Percentiles rank a stretch among this genome's conserved stretches.
Conservation (phyloP, 2,888 invertebrate genomes). For the Xiphydria camelus region DNA sequence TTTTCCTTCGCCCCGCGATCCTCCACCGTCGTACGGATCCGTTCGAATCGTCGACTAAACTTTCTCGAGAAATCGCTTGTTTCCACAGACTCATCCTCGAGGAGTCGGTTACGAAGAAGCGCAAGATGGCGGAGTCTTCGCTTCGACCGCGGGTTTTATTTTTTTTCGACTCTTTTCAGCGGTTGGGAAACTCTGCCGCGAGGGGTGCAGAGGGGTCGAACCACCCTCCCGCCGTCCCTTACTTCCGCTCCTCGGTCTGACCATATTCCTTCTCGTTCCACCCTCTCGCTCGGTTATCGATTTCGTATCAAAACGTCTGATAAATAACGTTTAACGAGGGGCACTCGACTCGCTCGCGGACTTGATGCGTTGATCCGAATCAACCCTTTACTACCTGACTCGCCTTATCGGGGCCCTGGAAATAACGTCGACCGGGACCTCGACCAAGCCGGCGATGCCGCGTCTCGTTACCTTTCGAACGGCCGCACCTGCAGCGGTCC, state of each 20-base stretch:
- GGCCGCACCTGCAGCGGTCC: too few relatives aligned
- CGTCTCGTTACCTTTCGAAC: too few relatives aligned
- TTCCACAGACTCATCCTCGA: too few relatives aligned
- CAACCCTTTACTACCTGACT: slow-evolving; percentile 1
- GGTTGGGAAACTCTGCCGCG: slow-evolving; percentile 1
- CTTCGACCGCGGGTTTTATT: neutral
- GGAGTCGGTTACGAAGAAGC: neutral
- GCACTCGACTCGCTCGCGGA: neutral
- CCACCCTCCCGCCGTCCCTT: slow-evolving; percentile 1
- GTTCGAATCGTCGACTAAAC: too few relatives aligned
- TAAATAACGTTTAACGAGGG: slow-evolving; percentile 29
- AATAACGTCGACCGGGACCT: too few relatives aligned
- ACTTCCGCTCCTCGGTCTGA: slow-evolving; percentile 3
- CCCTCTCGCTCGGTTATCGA: slow-evolving; percentile 16
- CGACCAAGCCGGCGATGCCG: too few relatives aligned
- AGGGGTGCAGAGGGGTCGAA: neutral
- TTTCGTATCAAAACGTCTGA: slow-evolving; percentile 21
- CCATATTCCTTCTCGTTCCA: neutral
- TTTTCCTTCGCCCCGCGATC: too few relatives aligned
- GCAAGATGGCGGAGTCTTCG: too few relatives aligned
- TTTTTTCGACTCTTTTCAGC: slow-evolving; percentile 10
- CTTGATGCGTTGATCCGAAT: neutral
- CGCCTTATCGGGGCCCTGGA: slow-evolving; percentile 2
- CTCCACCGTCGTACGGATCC: too few relatives aligned
- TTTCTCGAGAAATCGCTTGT: too few relatives aligned